Evolutionary conservation across 2,888 invertebrate species (phyloP).

Genomic region (Lacanobia oleracea): DNA sequence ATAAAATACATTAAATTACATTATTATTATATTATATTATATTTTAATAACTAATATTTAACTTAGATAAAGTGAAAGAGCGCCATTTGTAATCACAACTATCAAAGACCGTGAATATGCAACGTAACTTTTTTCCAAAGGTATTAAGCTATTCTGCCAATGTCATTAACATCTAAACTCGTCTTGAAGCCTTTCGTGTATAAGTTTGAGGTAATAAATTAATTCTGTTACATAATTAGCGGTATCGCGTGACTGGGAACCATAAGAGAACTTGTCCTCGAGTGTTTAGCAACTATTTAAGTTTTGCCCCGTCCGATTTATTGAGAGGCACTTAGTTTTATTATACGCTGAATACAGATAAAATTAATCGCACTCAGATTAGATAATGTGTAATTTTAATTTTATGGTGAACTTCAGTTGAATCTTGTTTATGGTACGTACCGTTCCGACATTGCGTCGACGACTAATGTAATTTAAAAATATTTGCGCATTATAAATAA

Average conservation of each 20-base stretch:
- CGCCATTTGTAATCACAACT: constrained; percentile 19
- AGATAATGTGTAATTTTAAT: constrained; percentile 44
- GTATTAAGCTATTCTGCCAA: constrained; percentile 39
- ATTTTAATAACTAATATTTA: background rate
- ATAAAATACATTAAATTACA: too few species aligned
- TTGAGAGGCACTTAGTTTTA: constrained; percentile 72
- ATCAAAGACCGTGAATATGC: constrained; percentile 24
- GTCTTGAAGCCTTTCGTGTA: constrained; percentile 55
- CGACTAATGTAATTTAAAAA: background rate
- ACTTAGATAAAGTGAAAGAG: background rate
- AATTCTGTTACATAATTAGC: constrained; percentile 85
- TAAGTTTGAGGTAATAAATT: constrained; percentile 78
- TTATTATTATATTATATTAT: too few species aligned
- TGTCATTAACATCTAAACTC: constrained; percentile 57
- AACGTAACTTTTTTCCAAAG: constrained; percentile 29
- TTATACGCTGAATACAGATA: constrained; percentile 55
- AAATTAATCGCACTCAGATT: constrained; percentile 54
- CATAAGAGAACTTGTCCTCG: constrained; percentile 85
- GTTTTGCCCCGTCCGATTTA: constrained; percentile 79
- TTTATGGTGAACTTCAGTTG: constrained; percentile 38
- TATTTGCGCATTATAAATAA: constrained; percentile 28
- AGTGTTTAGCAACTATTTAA: constrained; percentile 78
- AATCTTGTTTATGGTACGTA: constrained; percentile 26
- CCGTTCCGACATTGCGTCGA: background rate
- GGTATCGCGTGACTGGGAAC: constrained; percentile 83